Conservation (phyloP, 2,888 invertebrate species). For the Ectropis crepuscularia region DNA sequence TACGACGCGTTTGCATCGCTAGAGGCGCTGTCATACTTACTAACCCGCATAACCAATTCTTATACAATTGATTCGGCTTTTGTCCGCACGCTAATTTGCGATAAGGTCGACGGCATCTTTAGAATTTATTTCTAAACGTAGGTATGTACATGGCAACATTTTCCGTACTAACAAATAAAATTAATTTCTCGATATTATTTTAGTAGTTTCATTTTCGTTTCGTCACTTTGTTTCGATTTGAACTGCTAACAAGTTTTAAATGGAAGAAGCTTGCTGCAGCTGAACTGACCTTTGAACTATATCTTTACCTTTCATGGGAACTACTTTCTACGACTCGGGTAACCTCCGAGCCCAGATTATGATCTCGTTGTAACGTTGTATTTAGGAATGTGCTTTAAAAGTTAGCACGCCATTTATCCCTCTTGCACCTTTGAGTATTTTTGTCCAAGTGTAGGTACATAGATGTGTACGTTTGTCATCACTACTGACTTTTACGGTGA, state of each 20-base stretch:
- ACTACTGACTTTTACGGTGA: too few relatives aligned
- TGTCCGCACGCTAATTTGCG: conserved; percentile 13
- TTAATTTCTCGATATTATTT: background rate
- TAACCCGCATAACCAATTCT: conserved; percentile 35
- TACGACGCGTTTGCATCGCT: conserved; percentile 48
- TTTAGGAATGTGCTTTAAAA: too few relatives aligned
- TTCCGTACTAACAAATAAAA: background rate
- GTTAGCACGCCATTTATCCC: too few relatives aligned
- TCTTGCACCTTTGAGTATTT: too few relatives aligned
- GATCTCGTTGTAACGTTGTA: background rate
- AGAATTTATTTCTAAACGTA: background rate
- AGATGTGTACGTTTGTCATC: too few relatives aligned
- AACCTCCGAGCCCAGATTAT: background rate
- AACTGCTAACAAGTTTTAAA: conserved; percentile 5
- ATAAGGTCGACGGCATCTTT: background rate
- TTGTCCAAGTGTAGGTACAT: too few relatives aligned
- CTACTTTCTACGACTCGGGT: conserved; percentile 37
- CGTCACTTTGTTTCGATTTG: too few relatives aligned
- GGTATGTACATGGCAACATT: background rate
- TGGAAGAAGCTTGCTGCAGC: conserved; percentile 12
- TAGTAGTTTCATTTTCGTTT: background rate
- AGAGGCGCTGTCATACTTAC: conserved; percentile 42
- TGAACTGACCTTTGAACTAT: conserved; percentile 33
- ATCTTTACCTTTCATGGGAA: conserved; percentile 38
- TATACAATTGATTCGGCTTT: conserved; percentile 30